phyloP scores from a whole-genome alignment of 2,797 vertebrate species.

The Cephalopachus bancanus region DNA sequence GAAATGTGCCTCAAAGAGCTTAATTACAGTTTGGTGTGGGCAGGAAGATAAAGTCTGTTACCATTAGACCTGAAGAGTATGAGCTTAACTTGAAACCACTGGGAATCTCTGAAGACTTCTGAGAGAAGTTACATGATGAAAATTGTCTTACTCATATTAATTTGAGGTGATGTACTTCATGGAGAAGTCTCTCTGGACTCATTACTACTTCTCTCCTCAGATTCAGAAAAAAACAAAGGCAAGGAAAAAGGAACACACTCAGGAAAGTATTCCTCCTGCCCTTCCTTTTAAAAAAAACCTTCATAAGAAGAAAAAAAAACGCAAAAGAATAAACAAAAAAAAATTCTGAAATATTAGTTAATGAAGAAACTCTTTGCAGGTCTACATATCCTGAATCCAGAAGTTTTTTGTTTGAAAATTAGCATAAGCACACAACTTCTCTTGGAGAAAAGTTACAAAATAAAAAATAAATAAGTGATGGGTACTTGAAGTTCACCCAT shows the following conservation, averaged over 20 bases:
- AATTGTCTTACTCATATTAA: neutral
- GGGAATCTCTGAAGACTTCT: neutral
- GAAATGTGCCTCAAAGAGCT: neutral
- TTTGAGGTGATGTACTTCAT: neutral
- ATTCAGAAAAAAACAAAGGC: neutral
- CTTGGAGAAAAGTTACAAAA: conserved; percentile 4
- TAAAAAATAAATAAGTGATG: neutral
- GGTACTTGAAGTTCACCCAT: neutral
- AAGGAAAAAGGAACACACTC: neutral
- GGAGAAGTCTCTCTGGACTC: neutral
- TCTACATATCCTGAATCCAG: neutral
- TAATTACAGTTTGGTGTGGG: neutral
- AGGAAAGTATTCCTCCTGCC: neutral
- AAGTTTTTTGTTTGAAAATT: conserved; percentile 19
- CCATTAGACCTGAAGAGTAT: neutral
- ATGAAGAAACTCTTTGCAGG: neutral
- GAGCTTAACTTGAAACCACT: neutral
- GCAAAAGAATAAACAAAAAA: neutral
- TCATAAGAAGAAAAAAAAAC: neutral
- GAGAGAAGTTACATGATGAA: neutral
- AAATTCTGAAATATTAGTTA: conserved; percentile 34
- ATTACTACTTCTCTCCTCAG: neutral
- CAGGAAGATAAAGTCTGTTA: neutral
- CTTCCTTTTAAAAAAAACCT: neutral
- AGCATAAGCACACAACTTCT: neutral